Percentiles rank a stretch among this genome's conserved stretches.
Evolutionary conservation across 1,140 invertebrate genomes (phyloP).

Genomic region (Trachelipus rathkii): DNA sequence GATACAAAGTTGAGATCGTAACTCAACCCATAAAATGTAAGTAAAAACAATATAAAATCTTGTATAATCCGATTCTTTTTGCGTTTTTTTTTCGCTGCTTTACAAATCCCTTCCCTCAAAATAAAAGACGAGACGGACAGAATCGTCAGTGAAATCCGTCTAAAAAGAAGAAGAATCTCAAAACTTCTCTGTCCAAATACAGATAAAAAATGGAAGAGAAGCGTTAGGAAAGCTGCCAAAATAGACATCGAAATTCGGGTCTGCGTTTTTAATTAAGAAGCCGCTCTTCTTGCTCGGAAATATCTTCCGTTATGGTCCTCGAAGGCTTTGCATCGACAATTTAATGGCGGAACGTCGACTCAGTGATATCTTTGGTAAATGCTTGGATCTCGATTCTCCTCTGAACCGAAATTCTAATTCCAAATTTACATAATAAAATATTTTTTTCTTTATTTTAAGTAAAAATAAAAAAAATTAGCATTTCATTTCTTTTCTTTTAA

Average conservation of each 20-base stretch:
- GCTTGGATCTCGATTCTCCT: neutral
- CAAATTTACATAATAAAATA: no score
- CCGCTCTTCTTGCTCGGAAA: neutral
- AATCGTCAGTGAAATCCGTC: neutral
- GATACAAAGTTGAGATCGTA: conserved; percentile 4
- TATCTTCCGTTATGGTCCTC: conserved; percentile 1
- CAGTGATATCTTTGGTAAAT: neutral
- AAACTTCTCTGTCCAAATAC: neutral
- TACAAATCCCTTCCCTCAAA: neutral
- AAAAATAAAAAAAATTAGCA: neutral
- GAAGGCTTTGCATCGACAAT: neutral
- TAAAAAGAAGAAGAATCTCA: neutral
- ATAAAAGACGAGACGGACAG: neutral
- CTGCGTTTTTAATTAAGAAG: conserved; percentile 10
- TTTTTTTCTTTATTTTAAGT: no score
- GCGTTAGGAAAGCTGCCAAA: neutral
- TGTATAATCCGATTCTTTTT: conserved; percentile 4
- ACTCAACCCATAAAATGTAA: conserved; percentile 1
- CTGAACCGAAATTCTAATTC: no score
- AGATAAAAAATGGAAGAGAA: neutral
- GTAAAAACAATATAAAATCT: conserved; percentile 9
- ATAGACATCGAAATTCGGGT: neutral
- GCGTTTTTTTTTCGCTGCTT: neutral
- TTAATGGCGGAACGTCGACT: neutral
- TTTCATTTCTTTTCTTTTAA: neutral